Percentiles rank a stretch among this genome's conserved stretches.
These are phyloP conservation scores for Spheniscus humboldti DNA, from an alignment of 2,797 vertebrate genomes.

Conservation along the genomic window DNA sequence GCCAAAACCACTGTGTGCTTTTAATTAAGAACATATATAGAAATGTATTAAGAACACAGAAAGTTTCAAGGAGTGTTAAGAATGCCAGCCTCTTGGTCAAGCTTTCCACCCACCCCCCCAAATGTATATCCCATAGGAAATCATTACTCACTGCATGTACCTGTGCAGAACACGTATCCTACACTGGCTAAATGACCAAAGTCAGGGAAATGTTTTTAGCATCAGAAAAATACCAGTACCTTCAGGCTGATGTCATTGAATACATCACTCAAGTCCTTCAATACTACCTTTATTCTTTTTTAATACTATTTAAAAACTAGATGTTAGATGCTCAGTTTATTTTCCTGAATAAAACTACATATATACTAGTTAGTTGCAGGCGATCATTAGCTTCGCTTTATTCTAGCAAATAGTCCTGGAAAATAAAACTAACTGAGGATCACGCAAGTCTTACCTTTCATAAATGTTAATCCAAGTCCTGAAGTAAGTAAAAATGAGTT, in stretches of 20 bases:
- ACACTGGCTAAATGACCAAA: not conserved
- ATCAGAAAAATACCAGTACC: not conserved
- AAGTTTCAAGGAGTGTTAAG: not conserved
- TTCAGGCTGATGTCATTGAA: not conserved
- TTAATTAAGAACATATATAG: conserved; percentile 16
- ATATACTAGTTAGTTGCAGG: not conserved
- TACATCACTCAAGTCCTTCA: not conserved
- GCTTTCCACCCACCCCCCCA: not conserved
- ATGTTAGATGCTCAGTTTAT: not conserved
- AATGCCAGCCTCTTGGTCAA: not conserved
- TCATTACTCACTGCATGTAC: not conserved
- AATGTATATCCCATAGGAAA: not conserved
- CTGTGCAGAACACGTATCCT: not conserved
- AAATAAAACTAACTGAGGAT: not conserved
- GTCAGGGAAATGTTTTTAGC: not conserved
- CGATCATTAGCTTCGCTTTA: not conserved
- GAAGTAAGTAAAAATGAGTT: not conserved
- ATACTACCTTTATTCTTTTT: not conserved
- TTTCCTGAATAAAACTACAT: not conserved
- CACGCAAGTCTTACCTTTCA: not conserved
- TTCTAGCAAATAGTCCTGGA: not conserved
- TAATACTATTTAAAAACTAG: not conserved
- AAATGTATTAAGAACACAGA: not conserved
- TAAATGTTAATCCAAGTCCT: not conserved
- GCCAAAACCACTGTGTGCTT: conserved; percentile 30